Evolutionary conservation across 2,888 invertebrate genomes (phyloP).

Genomic region (Sinodicranocentrus sp.): DNA sequence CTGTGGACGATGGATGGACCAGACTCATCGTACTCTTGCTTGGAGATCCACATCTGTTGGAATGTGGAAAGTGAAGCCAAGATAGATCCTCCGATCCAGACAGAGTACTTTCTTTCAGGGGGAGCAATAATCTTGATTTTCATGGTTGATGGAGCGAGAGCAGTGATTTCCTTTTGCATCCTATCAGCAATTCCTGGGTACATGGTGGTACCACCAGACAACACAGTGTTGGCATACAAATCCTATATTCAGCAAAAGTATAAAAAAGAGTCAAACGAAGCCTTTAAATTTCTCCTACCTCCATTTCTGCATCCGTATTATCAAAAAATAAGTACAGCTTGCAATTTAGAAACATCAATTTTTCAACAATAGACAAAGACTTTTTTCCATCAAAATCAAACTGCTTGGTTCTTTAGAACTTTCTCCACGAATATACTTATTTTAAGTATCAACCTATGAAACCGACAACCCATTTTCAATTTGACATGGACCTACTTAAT

Average conservation of each 20-base stretch:
- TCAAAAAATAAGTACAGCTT: too few relatives aligned
- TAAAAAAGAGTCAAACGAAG: not conserved
- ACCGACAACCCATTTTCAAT: too few relatives aligned
- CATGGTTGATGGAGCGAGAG: slow-evolving; percentile 84
- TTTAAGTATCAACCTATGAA: too few relatives aligned
- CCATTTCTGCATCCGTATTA: not conserved
- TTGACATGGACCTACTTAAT: too few relatives aligned
- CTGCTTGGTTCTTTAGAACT: too few relatives aligned
- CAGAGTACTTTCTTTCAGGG: slow-evolving; percentile 97
- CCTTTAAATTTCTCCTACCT: too few relatives aligned
- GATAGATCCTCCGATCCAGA: slow-evolving; percentile 99
- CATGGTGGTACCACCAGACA: slow-evolving; percentile 97
- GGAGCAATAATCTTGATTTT: slow-evolving; percentile 90
- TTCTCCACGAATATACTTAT: too few relatives aligned
- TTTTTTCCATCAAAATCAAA: too few relatives aligned
- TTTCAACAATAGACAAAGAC: too few relatives aligned
- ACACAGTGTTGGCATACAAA: slow-evolving; percentile 93
- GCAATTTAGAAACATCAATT: too few relatives aligned
- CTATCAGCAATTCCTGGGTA: slow-evolving; percentile 98
- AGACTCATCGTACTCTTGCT: slow-evolving; percentile 98
- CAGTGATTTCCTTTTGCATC: slow-evolving; percentile 98
- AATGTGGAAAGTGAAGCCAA: slow-evolving; percentile 93
- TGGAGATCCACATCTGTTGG: slow-evolving; percentile 97
- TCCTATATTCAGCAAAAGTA: slow-evolving; percentile 82
- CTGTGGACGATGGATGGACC: slow-evolving; percentile 97